Base-by-base conservation (phyloP, 2,888 invertebrate genomes). In the Melanotus villosus region DNA sequence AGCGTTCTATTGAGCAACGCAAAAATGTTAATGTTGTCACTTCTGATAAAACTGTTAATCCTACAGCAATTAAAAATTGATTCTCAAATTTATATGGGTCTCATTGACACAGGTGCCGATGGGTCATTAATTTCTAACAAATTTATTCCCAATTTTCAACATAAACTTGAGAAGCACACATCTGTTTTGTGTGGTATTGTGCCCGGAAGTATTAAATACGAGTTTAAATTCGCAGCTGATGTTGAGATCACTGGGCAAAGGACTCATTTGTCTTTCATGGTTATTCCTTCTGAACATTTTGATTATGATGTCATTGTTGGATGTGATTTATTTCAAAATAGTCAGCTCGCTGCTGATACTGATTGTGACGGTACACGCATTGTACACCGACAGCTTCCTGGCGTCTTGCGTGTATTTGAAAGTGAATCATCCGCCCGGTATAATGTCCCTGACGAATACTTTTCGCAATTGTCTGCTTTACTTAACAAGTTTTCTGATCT, bases 1-100 rank as follows among this genome's bases (percentile, higher is more conserved):
- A 65, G 41, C 54, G 65, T 18, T 32, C 56, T 34, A 73, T 74
- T 12, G 73, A 74, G 19, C 54, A 62, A 54, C 36, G 73, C 2
- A 19, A 56, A 26, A 68, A 52, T 6, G 56, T 72, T 7, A 70
- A 70, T 54, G 26, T 70, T 30, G 64, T 71, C 36, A 32, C 36
- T 16, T 30, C 21, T 14, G 67, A 66, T 34, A 63, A 30, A 30
- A n/a, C 12, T n/a, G 23, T 21, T 19, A 19, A n/a, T 14, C 41
- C 38, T 18, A 43, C 7, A 34, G 12, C 32, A 56, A 68, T 26
- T n/a, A 12, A n/a, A 45, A 38, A 38, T 67, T 21, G 45, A 63
- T 26, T 36, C 52, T 38, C 19, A 50, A 30, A 47, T 43, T 41
- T 58, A 68, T 60, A 30, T 65, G 30, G 52, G 60, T n/a, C 10